Evolutionary conservation across 1,140 invertebrate genomes (phyloP).

Genomic region (Chymomyza costata): DNA sequence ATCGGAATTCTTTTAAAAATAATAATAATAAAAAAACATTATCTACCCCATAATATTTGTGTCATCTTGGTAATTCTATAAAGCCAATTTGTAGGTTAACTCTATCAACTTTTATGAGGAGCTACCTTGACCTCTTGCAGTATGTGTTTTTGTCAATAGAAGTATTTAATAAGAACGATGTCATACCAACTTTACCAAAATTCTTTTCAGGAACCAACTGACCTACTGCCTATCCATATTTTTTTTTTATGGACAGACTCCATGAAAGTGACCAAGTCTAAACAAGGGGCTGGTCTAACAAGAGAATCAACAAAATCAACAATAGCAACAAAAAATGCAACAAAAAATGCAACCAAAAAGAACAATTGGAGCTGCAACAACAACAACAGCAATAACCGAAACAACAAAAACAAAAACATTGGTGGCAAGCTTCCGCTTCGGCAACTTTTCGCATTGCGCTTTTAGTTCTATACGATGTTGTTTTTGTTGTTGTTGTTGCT

Average conservation of each 20-base stretch:
- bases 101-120: no score
- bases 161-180: no score
- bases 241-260: slow-evolving; percentile 24
- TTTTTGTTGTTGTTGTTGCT: slow-evolving; percentile 21
- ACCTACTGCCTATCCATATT: no score
- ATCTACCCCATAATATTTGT: no score
- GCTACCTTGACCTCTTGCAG: no score
- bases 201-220: no score
- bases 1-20: no score
- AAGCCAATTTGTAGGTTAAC: no score
- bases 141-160: no score
- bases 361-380: slow-evolving; percentile 17
- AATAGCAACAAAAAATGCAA: slow-evolving; percentile 21
- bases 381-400: neutral
- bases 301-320: slow-evolving; percentile 11
- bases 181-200: no score
- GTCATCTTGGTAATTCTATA: no score
- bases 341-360: slow-evolving; percentile 11
- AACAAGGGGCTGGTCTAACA: slow-evolving; percentile 37
- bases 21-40: no score
- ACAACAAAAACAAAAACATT: slow-evolving; percentile 20
- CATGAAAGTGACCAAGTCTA: slow-evolving; percentile 36
- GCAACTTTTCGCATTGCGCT: slow-evolving; percentile 62
- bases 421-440: slow-evolving; percentile 55
- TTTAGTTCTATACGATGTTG: slow-evolving; percentile 23